Evolutionary conservation across 1,140 invertebrate genomes (phyloP), one percentile per base, ranked within the genome.

Genomic region (Doryteuthis pealeii): DNA sequence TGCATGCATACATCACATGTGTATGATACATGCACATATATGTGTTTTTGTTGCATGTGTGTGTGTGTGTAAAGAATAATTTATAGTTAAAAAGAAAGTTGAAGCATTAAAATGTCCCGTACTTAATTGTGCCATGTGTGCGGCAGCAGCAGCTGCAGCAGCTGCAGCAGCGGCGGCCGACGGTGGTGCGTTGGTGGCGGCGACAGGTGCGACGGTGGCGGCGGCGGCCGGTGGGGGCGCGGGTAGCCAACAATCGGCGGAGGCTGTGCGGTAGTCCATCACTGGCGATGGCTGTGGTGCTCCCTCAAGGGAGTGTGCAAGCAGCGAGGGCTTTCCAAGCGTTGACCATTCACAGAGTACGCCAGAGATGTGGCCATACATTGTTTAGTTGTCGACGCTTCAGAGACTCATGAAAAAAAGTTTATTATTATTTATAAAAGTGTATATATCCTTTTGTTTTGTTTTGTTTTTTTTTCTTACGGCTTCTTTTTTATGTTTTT

Each of bases 331-430:
- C 26, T 58, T 58, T 58, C 54, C 54, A 58, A 58, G 18, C 3
- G 54, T 58, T 58, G 54, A 58, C 54, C 54, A 58, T 58, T 58
- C 54, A 58, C 54, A 58, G 2, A 58, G 54, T 15, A 58, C 54
- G 54, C 54, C 54, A 26, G 54, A 58, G 54, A 58, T n/a, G 3
- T 58, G 54, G 54, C 54, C 54, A 18, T 58, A 58, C 54, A 58
- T 58, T 58, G 15, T 49, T 49, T 26, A 58, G 35, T 40, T 40
- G 35, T 10, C 35, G 35, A 10, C 35, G 3, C 35, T 40, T 40
- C 4, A 40, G 35, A 40, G 35, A 40, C 3, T 40, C 35, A 40
- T 40, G 35, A 40, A 40, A 40, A n/a, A 40, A 3, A 5, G 3
- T 40, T 3, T 40, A 40, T 5, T 40, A 40, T 40, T 40, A 10